phyloP scores from a whole-genome alignment of 2,888 invertebrate species.

The Troglohyphantes excavatus region DNA sequence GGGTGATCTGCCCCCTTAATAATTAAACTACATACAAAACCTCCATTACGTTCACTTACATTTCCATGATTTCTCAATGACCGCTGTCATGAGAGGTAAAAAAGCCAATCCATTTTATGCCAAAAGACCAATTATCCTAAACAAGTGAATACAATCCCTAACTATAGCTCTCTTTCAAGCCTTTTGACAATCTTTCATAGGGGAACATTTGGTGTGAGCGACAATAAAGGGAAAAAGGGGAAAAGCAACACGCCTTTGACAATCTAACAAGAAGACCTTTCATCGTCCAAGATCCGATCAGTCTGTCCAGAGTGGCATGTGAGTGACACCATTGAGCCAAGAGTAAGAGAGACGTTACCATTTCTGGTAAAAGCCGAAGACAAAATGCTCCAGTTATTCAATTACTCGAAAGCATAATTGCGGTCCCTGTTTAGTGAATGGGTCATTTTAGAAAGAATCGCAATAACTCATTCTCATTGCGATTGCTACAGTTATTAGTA shows the following conservation, averaged over 20 bases:
- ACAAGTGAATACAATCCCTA: neutral
- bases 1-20: too few species aligned
- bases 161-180: constrained; percentile 1
- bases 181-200: constrained; percentile 14
- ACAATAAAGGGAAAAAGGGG: constrained; percentile 17
- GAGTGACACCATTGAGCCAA: constrained; percentile 6
- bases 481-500: constrained; percentile 28
- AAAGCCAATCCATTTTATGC: too few species aligned
- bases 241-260: constrained; percentile 58
- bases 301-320: constrained; percentile 7
- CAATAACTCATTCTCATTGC: constrained; percentile 6
- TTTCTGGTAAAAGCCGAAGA: neutral
- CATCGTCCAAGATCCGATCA: constrained; percentile 45
- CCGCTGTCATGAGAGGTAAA: too few species aligned
- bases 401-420: constrained; percentile 44
- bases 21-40: too few species aligned
- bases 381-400: constrained; percentile 37
- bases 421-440: constrained; percentile 38
- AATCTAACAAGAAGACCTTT: constrained; percentile 57
- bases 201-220: constrained; percentile 29
- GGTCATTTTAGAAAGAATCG: constrained; percentile 11
- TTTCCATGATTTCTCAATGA: too few species aligned
- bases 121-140: too few species aligned
- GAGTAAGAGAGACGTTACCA: constrained; percentile 15
- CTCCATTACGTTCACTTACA: too few species aligned